These are phyloP conservation scores for Drosophila rhopaloa DNA, from an alignment of 1,140 invertebrate species.

Conservation along the genomic window DNA sequence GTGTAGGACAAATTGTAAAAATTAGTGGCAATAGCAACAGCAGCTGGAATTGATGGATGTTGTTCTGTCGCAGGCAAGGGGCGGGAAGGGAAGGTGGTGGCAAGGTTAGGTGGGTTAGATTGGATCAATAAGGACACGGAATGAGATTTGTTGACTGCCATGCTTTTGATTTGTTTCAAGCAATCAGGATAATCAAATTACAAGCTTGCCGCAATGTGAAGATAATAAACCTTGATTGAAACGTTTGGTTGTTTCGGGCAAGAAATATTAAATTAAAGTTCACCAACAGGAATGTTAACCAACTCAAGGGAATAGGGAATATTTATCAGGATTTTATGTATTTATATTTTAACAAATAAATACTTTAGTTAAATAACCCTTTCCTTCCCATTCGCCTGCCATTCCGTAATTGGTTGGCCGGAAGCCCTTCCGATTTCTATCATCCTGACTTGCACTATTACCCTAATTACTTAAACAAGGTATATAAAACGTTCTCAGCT, in stretches of 20 bases:
- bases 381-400: not conserved
- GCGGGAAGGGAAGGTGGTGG: not conserved
- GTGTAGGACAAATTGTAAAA: slow-evolving; percentile 67
- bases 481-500: slow-evolving; percentile 30
- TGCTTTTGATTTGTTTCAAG: slow-evolving; percentile 44
- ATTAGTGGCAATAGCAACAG: slow-evolving; percentile 49
- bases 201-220: slow-evolving; percentile 22
- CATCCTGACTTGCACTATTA: slow-evolving; percentile 34
- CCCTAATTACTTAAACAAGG: slow-evolving; percentile 20
- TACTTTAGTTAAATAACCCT: not conserved
- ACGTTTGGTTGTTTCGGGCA: slow-evolving; percentile 4
- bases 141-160: slow-evolving; percentile 35
- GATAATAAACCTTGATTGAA: slow-evolving; percentile 57
- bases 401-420: slow-evolving; percentile 9
- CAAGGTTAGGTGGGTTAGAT: not conserved
- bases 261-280: slow-evolving; percentile 15
- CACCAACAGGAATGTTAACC: not conserved
- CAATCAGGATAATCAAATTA: slow-evolving; percentile 58
- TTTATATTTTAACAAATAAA: not conserved
- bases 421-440: slow-evolving; percentile 4
- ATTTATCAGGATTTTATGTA: not conserved
- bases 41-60: slow-evolving; percentile 45
- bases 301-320: not conserved
- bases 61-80: slow-evolving; percentile 2
- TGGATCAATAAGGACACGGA: slow-evolving; percentile 38